These are phyloP conservation scores for Drosophila sp. DNA, from an alignment of 1,140 invertebrate genomes.

Conservation along the genomic window DNA sequence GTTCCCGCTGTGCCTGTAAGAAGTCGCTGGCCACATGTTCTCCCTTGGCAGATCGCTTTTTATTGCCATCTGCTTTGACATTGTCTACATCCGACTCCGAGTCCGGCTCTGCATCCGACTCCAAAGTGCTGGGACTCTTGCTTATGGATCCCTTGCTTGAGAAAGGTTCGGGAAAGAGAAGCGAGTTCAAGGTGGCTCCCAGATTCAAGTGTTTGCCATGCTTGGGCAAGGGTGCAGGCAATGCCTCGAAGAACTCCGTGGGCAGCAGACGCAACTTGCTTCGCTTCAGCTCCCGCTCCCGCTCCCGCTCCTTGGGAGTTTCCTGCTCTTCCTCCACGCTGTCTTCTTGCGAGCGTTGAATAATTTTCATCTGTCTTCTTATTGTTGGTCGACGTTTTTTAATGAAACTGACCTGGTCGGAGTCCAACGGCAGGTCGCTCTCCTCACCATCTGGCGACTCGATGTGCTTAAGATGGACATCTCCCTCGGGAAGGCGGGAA, in stretches of 20 bases:
- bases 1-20: conserved; percentile 64
- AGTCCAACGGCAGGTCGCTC: conserved; percentile 39
- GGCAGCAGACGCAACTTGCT: conserved; percentile 50
- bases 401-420: conserved; percentile 30
- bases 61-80: conserved; percentile 38
- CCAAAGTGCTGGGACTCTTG: conserved; percentile 24
- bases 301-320: conserved; percentile 16
- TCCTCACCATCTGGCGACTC: conserved; percentile 72
- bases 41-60: conserved; percentile 36
- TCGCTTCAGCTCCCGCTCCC: conserved; percentile 23
- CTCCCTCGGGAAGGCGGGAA: conserved; percentile 67
- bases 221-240: conserved; percentile 45
- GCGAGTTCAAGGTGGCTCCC: conserved; percentile 65
- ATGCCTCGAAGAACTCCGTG: conserved; percentile 78
- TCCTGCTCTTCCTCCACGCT: conserved; percentile 20
- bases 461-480: conserved; percentile 73
- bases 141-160: conserved; percentile 55
- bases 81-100: conserved; percentile 57
- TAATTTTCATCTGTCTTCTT: conserved; percentile 57
- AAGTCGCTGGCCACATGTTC: conserved; percentile 64
- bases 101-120: conserved; percentile 46
- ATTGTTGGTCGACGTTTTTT: conserved; percentile 33
- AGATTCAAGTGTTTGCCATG: conserved; percentile 48
- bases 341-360: conserved; percentile 42
- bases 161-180: conserved; percentile 78